phyloP scores from a whole-genome alignment of 1,140 invertebrate species.

The Lepeophtheirus salmonis region DNA sequence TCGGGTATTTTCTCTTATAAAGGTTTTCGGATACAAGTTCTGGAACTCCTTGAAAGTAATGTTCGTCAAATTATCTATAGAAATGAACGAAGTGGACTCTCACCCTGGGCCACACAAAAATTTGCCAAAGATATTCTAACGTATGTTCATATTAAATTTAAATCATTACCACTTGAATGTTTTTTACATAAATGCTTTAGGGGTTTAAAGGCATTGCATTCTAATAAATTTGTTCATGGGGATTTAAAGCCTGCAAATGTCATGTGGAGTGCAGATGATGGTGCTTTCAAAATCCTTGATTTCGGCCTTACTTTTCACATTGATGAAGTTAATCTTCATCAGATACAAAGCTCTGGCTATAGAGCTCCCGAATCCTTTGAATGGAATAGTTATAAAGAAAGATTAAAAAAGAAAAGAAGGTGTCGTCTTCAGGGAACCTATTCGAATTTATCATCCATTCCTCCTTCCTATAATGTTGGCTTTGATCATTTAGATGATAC shows the following conservation, averaged over 20 bases:
- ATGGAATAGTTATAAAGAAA: constrained; percentile 12
- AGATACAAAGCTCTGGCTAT: constrained; percentile 11
- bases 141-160: too few relatives aligned
- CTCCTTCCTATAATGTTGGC: background rate
- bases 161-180: too few relatives aligned
- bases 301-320: constrained; percentile 17
- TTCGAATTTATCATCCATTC: background rate
- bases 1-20: background rate
- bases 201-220: background rate
- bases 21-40: constrained; percentile 8
- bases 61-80: constrained; percentile 16
- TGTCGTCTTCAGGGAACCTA: background rate
- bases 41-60: constrained; percentile 16
- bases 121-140: constrained; percentile 17
- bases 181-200: background rate
- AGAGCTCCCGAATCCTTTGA: background rate
- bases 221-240: constrained; percentile 10
- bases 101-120: constrained; percentile 14
- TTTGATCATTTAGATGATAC: background rate
- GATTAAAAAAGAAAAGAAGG: constrained; percentile 1
- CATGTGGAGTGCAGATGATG: constrained; percentile 16
- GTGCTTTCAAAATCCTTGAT: constrained; percentile 18
- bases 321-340: constrained; percentile 11
- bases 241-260: constrained; percentile 19
- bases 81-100: constrained; percentile 15